Conservation (phyloP, 2,113 vertebrate genomes). For the Saiga tatarica region DNA sequence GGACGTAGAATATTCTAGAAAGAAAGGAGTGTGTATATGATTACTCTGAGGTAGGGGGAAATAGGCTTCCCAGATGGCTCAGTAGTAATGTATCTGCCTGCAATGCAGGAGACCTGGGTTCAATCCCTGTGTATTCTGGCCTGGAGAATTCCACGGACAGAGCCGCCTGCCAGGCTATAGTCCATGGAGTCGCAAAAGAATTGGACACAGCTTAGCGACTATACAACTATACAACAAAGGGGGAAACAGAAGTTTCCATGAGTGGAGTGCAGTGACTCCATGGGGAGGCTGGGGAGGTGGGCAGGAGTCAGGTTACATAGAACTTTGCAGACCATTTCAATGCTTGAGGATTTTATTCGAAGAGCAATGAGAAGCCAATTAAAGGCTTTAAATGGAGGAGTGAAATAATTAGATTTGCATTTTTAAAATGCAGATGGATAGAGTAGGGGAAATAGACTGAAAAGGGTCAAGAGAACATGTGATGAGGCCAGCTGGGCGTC, state of each 20-base stretch:
- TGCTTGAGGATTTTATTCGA: not conserved
- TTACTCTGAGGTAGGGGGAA: not conserved
- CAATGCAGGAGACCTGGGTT: not conserved
- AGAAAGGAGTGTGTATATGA: not conserved
- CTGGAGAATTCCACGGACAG: not conserved
- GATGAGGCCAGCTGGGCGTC: not conserved
- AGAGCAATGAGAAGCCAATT: not conserved
- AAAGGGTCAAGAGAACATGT: not conserved
- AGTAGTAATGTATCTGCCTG: not conserved
- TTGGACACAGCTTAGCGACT: not conserved
- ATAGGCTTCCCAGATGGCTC: not conserved
- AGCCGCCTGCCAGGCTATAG: not conserved
- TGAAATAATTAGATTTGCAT: conserved; percentile 23
- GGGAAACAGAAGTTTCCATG: not conserved
- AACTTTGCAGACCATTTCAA: not conserved
- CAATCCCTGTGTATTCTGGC: not conserved
- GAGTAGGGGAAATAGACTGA: not conserved
- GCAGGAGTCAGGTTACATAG: not conserved
- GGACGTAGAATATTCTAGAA: not conserved
- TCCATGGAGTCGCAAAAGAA: not conserved
- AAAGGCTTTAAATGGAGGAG: not conserved
- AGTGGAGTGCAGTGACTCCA: not conserved
- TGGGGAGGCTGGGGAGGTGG: not conserved
- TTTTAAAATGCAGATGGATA: not conserved
- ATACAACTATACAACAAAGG: not conserved